Conservation (phyloP, 1,140 invertebrate species). For the Bombus polaris region DNA sequence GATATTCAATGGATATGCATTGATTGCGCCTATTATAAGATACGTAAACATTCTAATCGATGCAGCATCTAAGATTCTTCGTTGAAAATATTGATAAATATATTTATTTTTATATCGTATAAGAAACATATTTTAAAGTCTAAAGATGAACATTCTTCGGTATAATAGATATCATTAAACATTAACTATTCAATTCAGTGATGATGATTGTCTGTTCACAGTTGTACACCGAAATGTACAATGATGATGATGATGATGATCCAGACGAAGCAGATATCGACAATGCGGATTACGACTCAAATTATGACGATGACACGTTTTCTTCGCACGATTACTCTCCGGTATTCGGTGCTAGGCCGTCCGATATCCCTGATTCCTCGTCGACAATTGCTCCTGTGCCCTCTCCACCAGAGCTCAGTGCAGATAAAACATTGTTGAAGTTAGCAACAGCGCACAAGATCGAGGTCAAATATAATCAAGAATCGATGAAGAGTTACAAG, state of each 20-base stretch:
- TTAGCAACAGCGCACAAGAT: conserved; percentile 54
- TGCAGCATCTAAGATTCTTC: too few relatives aligned
- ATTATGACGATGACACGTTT: conserved; percentile 62
- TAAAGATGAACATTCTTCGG: neutral
- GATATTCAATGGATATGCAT: neutral
- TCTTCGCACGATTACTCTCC: conserved; percentile 51
- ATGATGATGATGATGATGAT: conserved; percentile 62
- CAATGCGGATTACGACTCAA: conserved; percentile 71
- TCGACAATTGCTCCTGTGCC: conserved; percentile 32
- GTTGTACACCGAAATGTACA: conserved; percentile 71
- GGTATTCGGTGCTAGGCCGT: conserved; percentile 18
- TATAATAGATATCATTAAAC: neutral
- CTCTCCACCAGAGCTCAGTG: conserved; percentile 5
- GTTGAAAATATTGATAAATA: too few relatives aligned
- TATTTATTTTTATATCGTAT: too few relatives aligned
- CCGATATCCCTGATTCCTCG: conserved; percentile 33
- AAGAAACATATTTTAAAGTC: neutral
- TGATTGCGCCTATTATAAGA: too few relatives aligned
- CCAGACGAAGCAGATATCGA: conserved; percentile 55
- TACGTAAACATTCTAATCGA: too few relatives aligned
- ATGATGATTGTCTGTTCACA: conserved; percentile 35
- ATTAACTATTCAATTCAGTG: too few relatives aligned
- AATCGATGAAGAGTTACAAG: conserved; percentile 61
- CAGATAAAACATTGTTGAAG: conserved; percentile 62
- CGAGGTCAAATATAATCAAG: conserved; percentile 55